These are phyloP conservation scores for Grapholita molesta DNA, from an alignment of 1,140 invertebrate genomes.

Conservation along the genomic window DNA sequence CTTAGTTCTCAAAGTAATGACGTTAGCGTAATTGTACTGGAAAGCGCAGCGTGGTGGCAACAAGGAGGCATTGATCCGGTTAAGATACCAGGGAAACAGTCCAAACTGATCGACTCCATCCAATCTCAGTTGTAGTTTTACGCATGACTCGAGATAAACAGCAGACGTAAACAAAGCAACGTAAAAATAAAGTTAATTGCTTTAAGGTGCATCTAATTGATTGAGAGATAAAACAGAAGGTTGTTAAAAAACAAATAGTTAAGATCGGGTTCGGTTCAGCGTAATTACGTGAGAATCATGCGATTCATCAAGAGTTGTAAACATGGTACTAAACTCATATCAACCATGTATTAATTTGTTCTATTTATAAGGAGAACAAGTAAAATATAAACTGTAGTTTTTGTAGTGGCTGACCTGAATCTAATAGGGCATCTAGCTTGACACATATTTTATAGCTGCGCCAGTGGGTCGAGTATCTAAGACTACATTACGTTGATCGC, in stretches of 20 bases:
- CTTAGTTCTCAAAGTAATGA: no score
- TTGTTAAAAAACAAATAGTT: not conserved
- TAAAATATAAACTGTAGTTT: no score
- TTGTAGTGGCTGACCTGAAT: not conserved
- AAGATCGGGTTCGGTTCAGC: not conserved
- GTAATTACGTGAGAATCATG: not conserved
- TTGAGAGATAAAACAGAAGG: not conserved
- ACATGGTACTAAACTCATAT: no score
- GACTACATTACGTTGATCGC: not conserved
- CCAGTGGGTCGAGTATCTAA: not conserved
- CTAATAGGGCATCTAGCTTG: not conserved
- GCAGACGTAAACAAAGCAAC: not conserved
- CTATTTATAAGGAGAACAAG: not conserved
- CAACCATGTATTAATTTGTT: no score
- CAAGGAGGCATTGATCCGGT: no score
- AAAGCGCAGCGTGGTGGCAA: no score
- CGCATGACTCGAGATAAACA: not conserved
- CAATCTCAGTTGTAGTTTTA: not conserved
- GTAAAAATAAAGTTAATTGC: constrained; percentile 13
- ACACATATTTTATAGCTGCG: not conserved
- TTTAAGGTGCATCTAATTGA: constrained; percentile 3
- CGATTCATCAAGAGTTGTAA: not conserved
- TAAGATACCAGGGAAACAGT: not conserved
- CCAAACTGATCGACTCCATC: not conserved
- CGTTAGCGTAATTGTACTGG: no score